Evolutionary conservation across 1,140 invertebrate species (phyloP).

Genomic region (Andrena cerasifolii): DNA sequence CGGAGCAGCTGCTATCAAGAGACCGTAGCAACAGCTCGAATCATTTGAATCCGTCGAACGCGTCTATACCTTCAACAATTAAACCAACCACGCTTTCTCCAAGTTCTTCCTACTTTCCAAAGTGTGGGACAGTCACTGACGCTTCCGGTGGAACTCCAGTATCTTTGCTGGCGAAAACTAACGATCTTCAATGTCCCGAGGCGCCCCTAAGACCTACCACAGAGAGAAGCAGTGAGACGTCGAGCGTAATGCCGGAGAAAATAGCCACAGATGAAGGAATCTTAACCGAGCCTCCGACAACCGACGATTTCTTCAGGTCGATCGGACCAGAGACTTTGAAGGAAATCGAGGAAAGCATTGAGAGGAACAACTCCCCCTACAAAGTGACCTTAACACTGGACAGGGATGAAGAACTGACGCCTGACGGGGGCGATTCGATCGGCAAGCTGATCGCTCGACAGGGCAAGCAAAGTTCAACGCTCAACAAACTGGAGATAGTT

Average conservation of each 20-base stretch:
- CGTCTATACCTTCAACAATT: background rate
- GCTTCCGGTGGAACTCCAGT: background rate
- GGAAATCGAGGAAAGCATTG: slow-evolving; percentile 59
- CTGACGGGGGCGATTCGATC: slow-evolving; percentile 56
- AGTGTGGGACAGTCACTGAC: too few relatives aligned
- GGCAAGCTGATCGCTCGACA: slow-evolving; percentile 61
- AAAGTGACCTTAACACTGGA: slow-evolving; percentile 65
- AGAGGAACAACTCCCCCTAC: slow-evolving; percentile 65
- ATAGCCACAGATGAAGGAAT: background rate
- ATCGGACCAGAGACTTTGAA: slow-evolving; percentile 20
- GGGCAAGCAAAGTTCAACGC: background rate
- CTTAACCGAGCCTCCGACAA: background rate
- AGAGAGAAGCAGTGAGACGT: background rate
- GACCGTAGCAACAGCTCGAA: too few relatives aligned
- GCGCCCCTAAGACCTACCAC: slow-evolving; percentile 3
- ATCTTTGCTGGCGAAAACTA: background rate
- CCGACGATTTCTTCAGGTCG: background rate
- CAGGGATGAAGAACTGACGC: slow-evolving; percentile 40
- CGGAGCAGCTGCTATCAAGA: too few relatives aligned
- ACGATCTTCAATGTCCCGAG: background rate
- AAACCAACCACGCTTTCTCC: background rate
- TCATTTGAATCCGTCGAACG: too few relatives aligned
- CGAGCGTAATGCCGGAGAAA: background rate
- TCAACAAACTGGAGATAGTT: slow-evolving; percentile 60
- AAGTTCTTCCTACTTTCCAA: too few relatives aligned